Evolutionary conservation across 1,140 invertebrate species (phyloP).

Genomic region (Vanessa atalanta): DNA sequence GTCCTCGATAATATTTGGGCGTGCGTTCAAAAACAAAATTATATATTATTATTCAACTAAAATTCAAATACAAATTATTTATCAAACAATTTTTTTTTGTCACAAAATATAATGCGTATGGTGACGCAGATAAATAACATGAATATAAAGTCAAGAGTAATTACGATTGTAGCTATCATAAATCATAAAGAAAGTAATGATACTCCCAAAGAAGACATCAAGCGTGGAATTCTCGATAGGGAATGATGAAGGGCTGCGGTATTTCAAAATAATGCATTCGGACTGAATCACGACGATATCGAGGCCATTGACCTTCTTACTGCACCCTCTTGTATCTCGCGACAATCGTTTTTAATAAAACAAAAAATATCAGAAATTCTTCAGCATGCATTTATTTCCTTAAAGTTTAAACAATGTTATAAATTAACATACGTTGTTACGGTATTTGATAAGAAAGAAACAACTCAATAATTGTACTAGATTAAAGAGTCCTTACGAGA

Average conservation of each 20-base stretch:
- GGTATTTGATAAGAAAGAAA: too few relatives aligned
- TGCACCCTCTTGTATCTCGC: conserved; percentile 41
- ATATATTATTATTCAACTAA: background rate
- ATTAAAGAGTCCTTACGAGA: background rate
- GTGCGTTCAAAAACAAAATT: background rate
- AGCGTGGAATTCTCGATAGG: conserved; percentile 72
- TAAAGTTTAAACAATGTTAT: background rate
- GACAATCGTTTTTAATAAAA: conserved; percentile 39
- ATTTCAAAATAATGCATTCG: conserved; percentile 74
- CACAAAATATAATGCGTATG: conserved; percentile 1
- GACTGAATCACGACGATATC: conserved; percentile 62
- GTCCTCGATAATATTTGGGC: background rate
- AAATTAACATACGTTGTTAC: too few relatives aligned
- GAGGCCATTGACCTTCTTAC: conserved; percentile 69
- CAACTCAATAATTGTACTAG: background rate
- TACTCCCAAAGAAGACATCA: conserved; percentile 71
- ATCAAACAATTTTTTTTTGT: conserved; percentile 9
- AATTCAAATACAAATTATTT: background rate
- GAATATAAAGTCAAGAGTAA: conserved; percentile 49
- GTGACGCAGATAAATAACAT: conserved; percentile 41
- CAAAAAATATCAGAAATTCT: conserved; percentile 12
- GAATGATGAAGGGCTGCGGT: conserved; percentile 70
- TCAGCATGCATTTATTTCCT: background rate
- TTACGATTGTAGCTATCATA: conserved; percentile 55
- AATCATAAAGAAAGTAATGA: conserved; percentile 73